A percentile compares a stretch with the other conserved stretches of the same genome.
Conservation (phyloP, 2,797 vertebrate genomes). For the Cetoscarus ocellatus region DNA sequence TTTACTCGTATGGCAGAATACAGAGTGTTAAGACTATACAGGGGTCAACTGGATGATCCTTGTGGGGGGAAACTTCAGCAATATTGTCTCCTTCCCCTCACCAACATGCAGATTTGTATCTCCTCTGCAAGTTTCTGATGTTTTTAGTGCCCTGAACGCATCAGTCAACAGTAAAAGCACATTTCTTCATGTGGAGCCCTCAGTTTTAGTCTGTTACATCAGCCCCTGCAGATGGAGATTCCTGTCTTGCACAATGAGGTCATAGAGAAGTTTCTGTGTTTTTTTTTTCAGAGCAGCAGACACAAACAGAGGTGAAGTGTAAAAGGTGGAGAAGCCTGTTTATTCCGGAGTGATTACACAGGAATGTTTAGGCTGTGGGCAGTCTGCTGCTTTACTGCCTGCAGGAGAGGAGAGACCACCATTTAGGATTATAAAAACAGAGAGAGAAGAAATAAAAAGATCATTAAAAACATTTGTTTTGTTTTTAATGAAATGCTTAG, state of each 20-base stretch:
- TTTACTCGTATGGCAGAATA: too few species aligned
- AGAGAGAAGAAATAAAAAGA: background rate
- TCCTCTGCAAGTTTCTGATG: background rate
- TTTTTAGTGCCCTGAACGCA: background rate
- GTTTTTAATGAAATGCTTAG: too few species aligned
- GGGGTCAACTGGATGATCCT: background rate
- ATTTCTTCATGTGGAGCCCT: background rate
- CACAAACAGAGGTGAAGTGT: conserved; percentile 26
- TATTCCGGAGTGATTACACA: conserved; percentile 51
- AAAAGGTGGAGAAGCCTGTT: conserved; percentile 37
- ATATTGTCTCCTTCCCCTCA: background rate
- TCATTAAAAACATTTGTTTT: too few species aligned
- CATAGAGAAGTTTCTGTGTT: conserved; percentile 4
- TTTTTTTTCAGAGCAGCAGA: conserved; percentile 1
- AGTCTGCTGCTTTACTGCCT: conserved; percentile 52
- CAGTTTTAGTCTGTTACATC: background rate
- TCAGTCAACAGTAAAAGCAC: too few species aligned
- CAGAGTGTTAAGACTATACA: too few species aligned
- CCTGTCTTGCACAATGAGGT: conserved; percentile 20
- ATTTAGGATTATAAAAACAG: conserved; percentile 38
- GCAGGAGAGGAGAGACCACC: conserved; percentile 51
- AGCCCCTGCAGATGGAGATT: conserved; percentile 7
- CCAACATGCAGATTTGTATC: background rate
- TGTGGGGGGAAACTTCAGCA: background rate
- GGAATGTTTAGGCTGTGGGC: conserved; percentile 71